Evolutionary conservation across 30 jellyfish, hydroid and myxozoan species (phyloP), one percentile per base, ranked within the genome.

Genomic region (Morbakka virulenta): DNA sequence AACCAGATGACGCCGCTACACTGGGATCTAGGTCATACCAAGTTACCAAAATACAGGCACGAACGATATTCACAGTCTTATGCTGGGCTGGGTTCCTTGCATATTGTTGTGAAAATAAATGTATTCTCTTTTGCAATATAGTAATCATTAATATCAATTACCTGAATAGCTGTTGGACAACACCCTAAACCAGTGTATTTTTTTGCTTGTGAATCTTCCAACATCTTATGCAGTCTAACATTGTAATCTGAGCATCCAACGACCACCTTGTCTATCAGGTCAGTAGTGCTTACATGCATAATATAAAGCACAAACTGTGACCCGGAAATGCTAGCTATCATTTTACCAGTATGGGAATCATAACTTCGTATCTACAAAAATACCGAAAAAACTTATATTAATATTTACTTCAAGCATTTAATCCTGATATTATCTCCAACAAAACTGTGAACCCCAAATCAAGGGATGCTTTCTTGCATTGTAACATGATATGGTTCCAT

Each of bases 161-260:
- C 97, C 88, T 88, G 88, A 28, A 88, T 27, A 2, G 95, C 66
- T 51, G 96, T 73, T 14, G 89, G 91, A 12, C 17, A 29, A 22
- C 83, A 70, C 25, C 50, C 23, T 0, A 74, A 65, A 13, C 92
- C 95, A 1, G 62, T 69, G 1, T 80, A 25, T 2, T 65, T 26
- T 34, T 66, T 25, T 67, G 66, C 51, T 23, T 76, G 71, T 11
- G 4, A 4, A 13, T 80, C 92, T 1, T 14, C 14, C 4, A 53
- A 34, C 35, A 35, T 14, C 22, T 88, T 92, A 57, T 81, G 88
- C 22, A 88, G 63, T 29, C 95, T 65, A 25, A 88, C 61, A 70
- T 63, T 66, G 22, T 50, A 52, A 64, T 88, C 95, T 9, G 95
- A 88, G 32, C 95, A 88, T 0, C 90, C 97, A 41, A 76, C 92